Evolutionary conservation across 2,797 vertebrate species (phyloP), one percentile per base, ranked within the genome.

Genomic region (Neosilurus mollespiculum): DNA sequence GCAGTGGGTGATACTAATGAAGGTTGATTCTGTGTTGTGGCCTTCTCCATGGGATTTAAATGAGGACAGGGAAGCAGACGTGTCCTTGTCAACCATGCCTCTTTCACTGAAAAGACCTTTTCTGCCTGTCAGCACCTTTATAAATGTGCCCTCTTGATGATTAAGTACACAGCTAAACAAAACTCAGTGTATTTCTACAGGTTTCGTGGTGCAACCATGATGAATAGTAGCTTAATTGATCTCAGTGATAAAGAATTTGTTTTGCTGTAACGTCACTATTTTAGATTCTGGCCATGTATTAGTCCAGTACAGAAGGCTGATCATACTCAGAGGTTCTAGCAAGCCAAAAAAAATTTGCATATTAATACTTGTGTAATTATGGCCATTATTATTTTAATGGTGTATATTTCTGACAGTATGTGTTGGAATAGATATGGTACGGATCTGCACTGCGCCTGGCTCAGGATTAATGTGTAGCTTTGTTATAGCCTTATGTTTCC

Each of bases 61-160:
- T 90, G 91, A 93, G 88, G 90, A 91, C 92, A 91, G 91, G 87
- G 85, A 91, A 88, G 90, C 91, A 92, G 92, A 91, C 92, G 86
- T 90, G 93, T 93, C 93, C 94, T 94, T 94, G 94, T 94, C 93
- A 94, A 89, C 84, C 73, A 75, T 67, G 82, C 87, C 90, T 93
- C 88, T 92, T 83, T 71, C 51, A 30, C 76, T 70, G 71, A 86
- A 78, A 87, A 84, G 71, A 88, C 71, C 75, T 83, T 87, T 85
- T 81, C 88, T 81, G 78, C 83, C 84, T 86, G 73, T 87, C 85
- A 85, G 84, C 82, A 84, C 58, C 82, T 81, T 86, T 80, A 26
- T 83, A 81, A 85, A 85, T 72, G 51, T 78, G 82, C 54, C 59
- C 43, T 20, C 49, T 18, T n/a, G 64, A 58, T 67, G 70, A 84